Evolutionary conservation across 2,113 vertebrate species (phyloP).

Genomic region (Physeter macrocephalus): DNA sequence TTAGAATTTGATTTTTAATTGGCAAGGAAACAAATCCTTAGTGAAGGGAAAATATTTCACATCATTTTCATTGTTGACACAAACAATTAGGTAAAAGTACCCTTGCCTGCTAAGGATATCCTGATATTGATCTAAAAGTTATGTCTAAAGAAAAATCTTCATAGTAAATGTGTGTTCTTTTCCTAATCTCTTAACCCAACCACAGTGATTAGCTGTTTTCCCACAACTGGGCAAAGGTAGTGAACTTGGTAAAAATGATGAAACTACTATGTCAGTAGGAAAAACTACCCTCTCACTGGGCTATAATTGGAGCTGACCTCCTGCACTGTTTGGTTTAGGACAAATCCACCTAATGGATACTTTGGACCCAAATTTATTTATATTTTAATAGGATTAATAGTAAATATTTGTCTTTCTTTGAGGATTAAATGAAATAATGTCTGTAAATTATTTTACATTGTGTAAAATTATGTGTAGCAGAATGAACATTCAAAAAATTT

Average conservation of each 20-base stretch:
- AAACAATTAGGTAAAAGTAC: background rate
- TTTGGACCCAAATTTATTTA: constrained; percentile 3
- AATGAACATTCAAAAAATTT: background rate
- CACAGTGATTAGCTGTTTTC: background rate
- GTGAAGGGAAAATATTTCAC: background rate
- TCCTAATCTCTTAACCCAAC: background rate
- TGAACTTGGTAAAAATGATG: background rate
- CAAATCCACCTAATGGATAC: background rate
- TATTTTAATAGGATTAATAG: background rate
- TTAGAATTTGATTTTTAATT: background rate
- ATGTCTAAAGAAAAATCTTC: background rate
- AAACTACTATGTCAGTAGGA: background rate
- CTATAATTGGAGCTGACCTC: background rate
- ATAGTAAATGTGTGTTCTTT: background rate
- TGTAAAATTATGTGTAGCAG: background rate
- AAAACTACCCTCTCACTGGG: background rate
- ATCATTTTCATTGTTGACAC: background rate
- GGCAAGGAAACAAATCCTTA: background rate
- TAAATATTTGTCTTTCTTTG: background rate
- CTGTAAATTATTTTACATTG: background rate
- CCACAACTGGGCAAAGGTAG: background rate
- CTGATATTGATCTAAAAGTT: background rate
- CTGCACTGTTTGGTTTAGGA: background rate
- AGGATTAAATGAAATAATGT: background rate
- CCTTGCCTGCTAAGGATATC: background rate